These are phyloP conservation scores for Pyralis farinalis DNA, from an alignment of 2,888 invertebrate genomes.

Conservation along the genomic window DNA sequence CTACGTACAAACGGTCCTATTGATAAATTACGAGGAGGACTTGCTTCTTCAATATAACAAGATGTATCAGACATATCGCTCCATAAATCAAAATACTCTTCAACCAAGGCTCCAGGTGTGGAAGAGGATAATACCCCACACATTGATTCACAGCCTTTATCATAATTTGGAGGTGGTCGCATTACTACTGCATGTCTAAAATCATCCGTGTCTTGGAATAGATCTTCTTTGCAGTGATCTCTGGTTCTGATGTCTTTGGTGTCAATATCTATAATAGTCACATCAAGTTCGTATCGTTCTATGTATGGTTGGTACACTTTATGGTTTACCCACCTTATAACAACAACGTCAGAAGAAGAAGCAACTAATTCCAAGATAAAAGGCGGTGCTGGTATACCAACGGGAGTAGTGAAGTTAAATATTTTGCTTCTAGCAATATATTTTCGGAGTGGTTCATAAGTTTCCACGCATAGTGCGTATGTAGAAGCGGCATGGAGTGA, in stretches of 20 bases:
- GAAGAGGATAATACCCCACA: slow-evolving; percentile 53
- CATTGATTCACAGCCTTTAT: slow-evolving; percentile 54
- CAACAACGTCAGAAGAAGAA: slow-evolving; percentile 37
- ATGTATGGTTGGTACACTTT: slow-evolving; percentile 50
- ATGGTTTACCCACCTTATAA: slow-evolving; percentile 63
- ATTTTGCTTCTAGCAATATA: slow-evolving; percentile 50
- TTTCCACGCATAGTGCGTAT: slow-evolving; percentile 64
- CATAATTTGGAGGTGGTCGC: slow-evolving; percentile 56
- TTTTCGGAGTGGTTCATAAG: slow-evolving; percentile 37
- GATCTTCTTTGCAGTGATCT: slow-evolving; percentile 47
- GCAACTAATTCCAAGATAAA: slow-evolving; percentile 61
- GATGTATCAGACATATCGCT: slow-evolving; percentile 26
- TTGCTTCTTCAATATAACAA: slow-evolving; percentile 41
- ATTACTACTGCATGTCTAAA: slow-evolving; percentile 53
- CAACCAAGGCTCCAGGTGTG: slow-evolving; percentile 47
- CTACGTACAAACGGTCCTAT: slow-evolving; percentile 42
- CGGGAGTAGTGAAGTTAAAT: slow-evolving; percentile 51
- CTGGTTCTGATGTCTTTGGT: slow-evolving; percentile 33
- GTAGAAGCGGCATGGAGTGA: slow-evolving; percentile 55
- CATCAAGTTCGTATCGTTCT: slow-evolving; percentile 55
- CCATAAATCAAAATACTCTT: slow-evolving; percentile 61
- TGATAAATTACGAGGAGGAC: slow-evolving; percentile 37
- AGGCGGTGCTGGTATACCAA: slow-evolving; percentile 63
- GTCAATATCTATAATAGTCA: slow-evolving; percentile 47
- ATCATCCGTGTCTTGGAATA: slow-evolving; percentile 40